phyloP scores from a whole-genome alignment of 1,140 invertebrate species.

The Danaus melanippus region DNA sequence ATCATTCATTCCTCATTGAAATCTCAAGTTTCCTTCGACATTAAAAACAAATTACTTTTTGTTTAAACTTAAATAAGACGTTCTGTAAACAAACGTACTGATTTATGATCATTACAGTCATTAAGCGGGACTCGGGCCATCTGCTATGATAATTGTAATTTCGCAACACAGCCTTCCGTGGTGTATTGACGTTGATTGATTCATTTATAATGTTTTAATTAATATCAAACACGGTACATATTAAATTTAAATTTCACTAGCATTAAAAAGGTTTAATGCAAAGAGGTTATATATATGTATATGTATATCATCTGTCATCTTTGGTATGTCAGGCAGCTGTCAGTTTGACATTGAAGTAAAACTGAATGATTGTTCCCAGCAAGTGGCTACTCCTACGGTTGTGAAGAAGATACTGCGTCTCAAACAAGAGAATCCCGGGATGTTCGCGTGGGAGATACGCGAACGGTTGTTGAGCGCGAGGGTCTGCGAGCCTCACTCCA shows the following conservation, averaged over 20 bases:
- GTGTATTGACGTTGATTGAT: constrained; percentile 16
- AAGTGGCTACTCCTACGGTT: constrained; percentile 93
- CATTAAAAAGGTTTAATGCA: neutral
- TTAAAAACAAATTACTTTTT: constrained; percentile 27
- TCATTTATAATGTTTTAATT: neutral
- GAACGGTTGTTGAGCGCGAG: constrained; percentile 88
- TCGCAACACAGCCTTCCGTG: constrained; percentile 22
- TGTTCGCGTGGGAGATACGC: constrained; percentile 95
- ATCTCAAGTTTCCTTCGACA: constrained; percentile 20
- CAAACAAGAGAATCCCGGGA: constrained; percentile 92
- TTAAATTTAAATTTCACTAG: too few relatives aligned
- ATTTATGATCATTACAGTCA: constrained; percentile 37
- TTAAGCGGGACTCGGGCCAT: constrained; percentile 30
- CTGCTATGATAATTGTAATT: constrained; percentile 33
- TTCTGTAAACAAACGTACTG: constrained; percentile 37
- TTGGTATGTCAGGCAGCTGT: too few relatives aligned
- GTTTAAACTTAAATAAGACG: constrained; percentile 32
- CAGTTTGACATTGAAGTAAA: too few relatives aligned
- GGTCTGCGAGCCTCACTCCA: constrained; percentile 87
- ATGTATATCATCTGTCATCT: constrained; percentile 16
- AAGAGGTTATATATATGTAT: too few relatives aligned
- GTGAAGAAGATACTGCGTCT: constrained; percentile 92
- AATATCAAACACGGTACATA: too few relatives aligned
- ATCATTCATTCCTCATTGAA: constrained; percentile 37
- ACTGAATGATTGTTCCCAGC: constrained; percentile 73